Base-by-base conservation (phyloP, 1,140 invertebrate genomes). In the Steinernema feltiae region DNA sequence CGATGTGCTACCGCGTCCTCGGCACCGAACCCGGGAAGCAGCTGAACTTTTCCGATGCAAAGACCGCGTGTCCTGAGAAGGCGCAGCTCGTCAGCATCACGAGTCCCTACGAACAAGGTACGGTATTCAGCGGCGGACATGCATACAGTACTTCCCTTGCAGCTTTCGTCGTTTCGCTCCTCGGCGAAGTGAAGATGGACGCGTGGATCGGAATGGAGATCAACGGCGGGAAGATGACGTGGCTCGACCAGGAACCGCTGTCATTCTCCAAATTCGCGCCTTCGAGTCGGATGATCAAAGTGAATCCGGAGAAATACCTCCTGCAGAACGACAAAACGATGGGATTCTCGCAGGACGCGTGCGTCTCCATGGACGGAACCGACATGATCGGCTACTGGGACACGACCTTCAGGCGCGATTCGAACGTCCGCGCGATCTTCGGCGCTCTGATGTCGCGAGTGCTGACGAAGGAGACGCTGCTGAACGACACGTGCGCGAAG, bases 171-270 rank as follows among this genome's bases (percentile, higher is more conserved):
- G 3, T 27, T 21, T 12, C 15, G 15, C 24, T 63, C 7, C 24
- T 63, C 15, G 53, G 53, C 53, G 53, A 63, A 27, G 24, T 21
- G 12, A 63, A 63, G 24, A 63, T 21, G 53, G 53, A 63, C 53
- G 53, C 53, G 3, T 63, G 53, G 53, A 63, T 63, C 12, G 53
- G 53, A 27, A 63, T 63, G 53, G 53, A 63, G 53, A 63, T 63
- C 53, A 63, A 12, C 2, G 24, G 24, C 12, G 53, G 53, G 24
- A 15, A 27, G 24, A 63, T 63, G 53, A 63, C 24, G 53, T 63
- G 53, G 53, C 12, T 63, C 15, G 53, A 63, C 53, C 53, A 63
- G 53, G 53, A 63, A 21, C 53, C 53, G 15, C 7, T 27, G 15
- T 63, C 53, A 3, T 63, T 63, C 53, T 15, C 53, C 53, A 12